Conservation (phyloP, 2,113 vertebrate genomes). For the Chlorodrepanis virens region DNA sequence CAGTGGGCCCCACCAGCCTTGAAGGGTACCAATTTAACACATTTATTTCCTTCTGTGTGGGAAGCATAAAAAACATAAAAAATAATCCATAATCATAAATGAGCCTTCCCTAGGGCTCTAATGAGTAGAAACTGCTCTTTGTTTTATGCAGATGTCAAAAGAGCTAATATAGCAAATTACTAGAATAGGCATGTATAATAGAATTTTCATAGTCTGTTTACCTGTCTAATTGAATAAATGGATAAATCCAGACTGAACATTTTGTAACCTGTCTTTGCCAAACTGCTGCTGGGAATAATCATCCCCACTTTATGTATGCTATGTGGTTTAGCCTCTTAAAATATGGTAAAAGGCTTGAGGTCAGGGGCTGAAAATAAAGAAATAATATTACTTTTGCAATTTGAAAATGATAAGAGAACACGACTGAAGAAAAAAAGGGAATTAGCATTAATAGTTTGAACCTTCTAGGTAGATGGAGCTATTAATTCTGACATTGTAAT, state of each 20-base stretch:
- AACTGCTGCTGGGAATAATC: constrained; percentile 33
- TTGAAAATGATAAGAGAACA: not conserved
- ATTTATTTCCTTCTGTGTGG: not conserved
- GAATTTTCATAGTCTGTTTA: constrained; percentile 59
- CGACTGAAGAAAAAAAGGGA: not conserved
- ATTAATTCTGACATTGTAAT: not conserved
- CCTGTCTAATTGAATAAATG: constrained; percentile 64
- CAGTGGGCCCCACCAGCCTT: not conserved
- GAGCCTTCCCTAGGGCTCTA: not conserved
- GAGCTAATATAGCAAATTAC: constrained; percentile 41
- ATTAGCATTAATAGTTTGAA: not conserved
- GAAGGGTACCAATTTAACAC: not conserved
- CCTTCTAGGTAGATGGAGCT: not conserved
- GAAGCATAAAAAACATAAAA: not conserved
- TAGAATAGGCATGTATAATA: constrained; percentile 41
- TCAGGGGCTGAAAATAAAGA: not conserved
- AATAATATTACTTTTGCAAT: not conserved
- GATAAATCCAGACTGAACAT: constrained; percentile 35
- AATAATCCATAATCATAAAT: not conserved
- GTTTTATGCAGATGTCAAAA: constrained; percentile 35
- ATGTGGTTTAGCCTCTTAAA: not conserved
- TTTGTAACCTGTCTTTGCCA: constrained; percentile 1
- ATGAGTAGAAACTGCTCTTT: constrained; percentile 5
- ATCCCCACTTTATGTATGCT: not conserved
- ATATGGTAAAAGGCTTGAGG: not conserved